A percentile compares a stretch with the other conserved stretches of the same genome.
These are phyloP conservation scores for Drosophila pruinosa DNA, from an alignment of 1,140 invertebrate species.

Conservation along the genomic window DNA sequence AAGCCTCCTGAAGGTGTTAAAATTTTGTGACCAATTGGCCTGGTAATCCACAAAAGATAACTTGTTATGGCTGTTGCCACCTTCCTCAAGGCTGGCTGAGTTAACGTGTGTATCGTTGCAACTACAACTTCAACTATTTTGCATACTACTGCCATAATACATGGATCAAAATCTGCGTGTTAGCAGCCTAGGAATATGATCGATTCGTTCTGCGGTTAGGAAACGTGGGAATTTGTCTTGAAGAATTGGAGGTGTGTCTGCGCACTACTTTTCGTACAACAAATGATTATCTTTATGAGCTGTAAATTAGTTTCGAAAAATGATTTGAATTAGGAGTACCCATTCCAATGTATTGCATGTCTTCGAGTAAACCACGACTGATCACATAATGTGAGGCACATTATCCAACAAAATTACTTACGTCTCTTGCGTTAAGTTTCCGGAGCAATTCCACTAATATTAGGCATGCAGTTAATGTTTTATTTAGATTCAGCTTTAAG, in stretches of 20 bases:
- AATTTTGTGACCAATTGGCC: conserved; percentile 77
- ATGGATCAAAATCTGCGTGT: conserved; percentile 1
- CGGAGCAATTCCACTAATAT: too few species aligned
- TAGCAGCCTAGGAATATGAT: conserved; percentile 61
- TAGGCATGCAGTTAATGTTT: too few species aligned
- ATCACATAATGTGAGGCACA: conserved; percentile 2
- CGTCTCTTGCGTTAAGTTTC: conserved; percentile 6
- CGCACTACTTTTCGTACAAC: conserved; percentile 62
- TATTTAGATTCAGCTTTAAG: neutral
- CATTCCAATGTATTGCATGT: too few species aligned
- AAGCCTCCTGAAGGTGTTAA: conserved; percentile 61
- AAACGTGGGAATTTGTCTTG: conserved; percentile 69
- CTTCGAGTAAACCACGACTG: neutral
- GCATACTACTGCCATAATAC: conserved; percentile 13
- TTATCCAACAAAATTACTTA: conserved; percentile 8
- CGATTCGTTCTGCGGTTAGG: conserved; percentile 68
- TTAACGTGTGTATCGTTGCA: conserved; percentile 44
- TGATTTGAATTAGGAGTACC: conserved; percentile 30
- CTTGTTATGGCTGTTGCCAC: conserved; percentile 9
- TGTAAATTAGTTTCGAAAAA: conserved; percentile 67
- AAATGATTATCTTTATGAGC: conserved; percentile 66
- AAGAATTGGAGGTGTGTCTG: conserved; percentile 63
- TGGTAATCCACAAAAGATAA: conserved; percentile 8
- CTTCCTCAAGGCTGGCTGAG: conserved; percentile 7
- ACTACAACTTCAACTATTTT: conserved; percentile 45